Conservation (phyloP, 2,113 vertebrate genomes). For the Lasiurus borealis region DNA sequence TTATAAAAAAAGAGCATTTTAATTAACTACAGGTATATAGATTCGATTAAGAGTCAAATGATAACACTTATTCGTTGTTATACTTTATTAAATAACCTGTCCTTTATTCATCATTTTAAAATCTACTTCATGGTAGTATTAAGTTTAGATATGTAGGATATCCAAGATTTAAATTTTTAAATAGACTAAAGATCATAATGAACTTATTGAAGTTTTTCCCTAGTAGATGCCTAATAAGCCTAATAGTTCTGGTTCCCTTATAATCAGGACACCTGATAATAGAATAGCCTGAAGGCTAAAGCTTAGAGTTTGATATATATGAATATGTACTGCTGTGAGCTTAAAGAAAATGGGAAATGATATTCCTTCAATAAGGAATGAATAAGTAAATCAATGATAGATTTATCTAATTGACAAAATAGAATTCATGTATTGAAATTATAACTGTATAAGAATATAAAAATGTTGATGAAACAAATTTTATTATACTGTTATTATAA, state of each 20-base stretch:
- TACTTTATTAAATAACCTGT: not conserved
- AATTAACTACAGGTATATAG: not conserved
- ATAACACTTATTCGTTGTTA: not conserved
- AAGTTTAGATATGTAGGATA: not conserved
- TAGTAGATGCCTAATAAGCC: not conserved
- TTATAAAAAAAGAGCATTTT: not conserved
- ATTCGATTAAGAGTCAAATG: slow-evolving; percentile 3
- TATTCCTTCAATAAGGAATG: not conserved
- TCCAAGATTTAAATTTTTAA: not conserved
- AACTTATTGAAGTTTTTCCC: not conserved
- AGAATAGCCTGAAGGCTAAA: not conserved
- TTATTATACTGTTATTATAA: not conserved
- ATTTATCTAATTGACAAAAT: not conserved
- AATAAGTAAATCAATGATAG: not conserved
- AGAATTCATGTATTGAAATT: slow-evolving; percentile 3
- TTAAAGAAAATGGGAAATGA: not conserved
- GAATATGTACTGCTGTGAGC: not conserved
- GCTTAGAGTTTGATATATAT: not conserved
- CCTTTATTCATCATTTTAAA: not conserved
- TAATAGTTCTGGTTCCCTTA: not conserved
- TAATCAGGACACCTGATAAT: not conserved
- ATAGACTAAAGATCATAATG: not conserved
- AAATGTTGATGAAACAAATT: not conserved
- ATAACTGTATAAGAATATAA: not conserved
- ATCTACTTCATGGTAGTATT: not conserved